Evolutionary conservation across 2,888 invertebrate species (phyloP), one percentile per base, ranked within the genome.

Genomic region (Anoplius nigerrimus): DNA sequence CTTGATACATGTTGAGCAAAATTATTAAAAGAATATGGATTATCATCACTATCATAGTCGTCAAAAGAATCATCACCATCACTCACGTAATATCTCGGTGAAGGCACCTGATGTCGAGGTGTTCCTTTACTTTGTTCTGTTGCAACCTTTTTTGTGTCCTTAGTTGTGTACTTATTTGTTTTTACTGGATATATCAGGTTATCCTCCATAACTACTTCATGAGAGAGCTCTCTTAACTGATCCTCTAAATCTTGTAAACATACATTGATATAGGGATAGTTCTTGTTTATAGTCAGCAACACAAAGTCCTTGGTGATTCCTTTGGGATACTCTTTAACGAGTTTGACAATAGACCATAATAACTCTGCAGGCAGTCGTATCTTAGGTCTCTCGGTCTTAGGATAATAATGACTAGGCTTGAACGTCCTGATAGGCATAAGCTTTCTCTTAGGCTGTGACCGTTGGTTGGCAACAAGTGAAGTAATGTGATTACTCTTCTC

Each of bases 401-500:
- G 64, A 24, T 57, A 71, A 62, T 69, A 69, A 11, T 22, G 53
- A n/a, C 54, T 73, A 4, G 72, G 66, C 66, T 8, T 69, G 2
- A 55, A 69, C 0, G n/a, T 2, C 56, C 27, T 73, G 2, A 3
- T 2, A 8, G 4, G 0, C 20, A 0, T 0, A 6, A 0, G 51
- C 18, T 42, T 43, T 16, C 21, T 45, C 11, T 56, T 63, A 20
- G 51, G 2, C 13, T 52, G 34, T 6, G 0, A 0, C 34, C 70
- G 84, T 53, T 87, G 87, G 2, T 74, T 66, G 0, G 71, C 54
- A 0, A 87, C 81, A 6, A 87, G 62, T 0, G 74, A 65, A 54
- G 75, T 79, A 0, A 87, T 62, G n/a, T 87, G 86, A 15, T 68
- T 69, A 0, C 78, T 71, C 16, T 80, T 82, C 2, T 82, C 78